These are phyloP conservation scores for Dynastes maya DNA, from an alignment of 2,888 invertebrate genomes.

Conservation along the genomic window DNA sequence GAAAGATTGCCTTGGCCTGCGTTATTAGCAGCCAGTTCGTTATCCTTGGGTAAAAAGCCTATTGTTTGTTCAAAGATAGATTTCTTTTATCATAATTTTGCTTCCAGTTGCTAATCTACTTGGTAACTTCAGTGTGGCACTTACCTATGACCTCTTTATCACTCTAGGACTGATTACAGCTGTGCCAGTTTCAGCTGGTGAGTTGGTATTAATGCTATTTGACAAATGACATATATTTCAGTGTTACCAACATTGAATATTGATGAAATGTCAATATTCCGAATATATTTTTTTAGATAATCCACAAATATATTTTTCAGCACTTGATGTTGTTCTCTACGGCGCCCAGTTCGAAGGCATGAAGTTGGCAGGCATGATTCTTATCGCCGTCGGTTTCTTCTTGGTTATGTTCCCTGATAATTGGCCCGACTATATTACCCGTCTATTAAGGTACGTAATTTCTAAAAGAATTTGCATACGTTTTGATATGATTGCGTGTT, in stretches of 20 bases:
- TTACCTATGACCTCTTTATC: slow-evolving; percentile 95
- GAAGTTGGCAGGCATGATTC: slow-evolving; percentile 94
- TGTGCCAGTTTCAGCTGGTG: slow-evolving; percentile 95
- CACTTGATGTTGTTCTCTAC: slow-evolving; percentile 89
- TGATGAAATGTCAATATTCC: not conserved
- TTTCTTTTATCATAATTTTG: slow-evolving; percentile 1
- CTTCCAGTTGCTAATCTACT: slow-evolving; percentile 90
- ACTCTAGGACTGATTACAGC: slow-evolving; percentile 95
- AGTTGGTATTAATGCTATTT: slow-evolving; percentile 52
- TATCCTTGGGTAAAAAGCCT: slow-evolving; percentile 78
- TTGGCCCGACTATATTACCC: slow-evolving; percentile 96
- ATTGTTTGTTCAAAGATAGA: not conserved
- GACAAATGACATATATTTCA: too few relatives aligned
- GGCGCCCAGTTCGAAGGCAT: slow-evolving; percentile 92
- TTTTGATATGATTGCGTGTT: not conserved
- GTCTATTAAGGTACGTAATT: slow-evolving; percentile 83
- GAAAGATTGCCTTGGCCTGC: slow-evolving; percentile 91
- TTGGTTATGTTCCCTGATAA: slow-evolving; percentile 96
- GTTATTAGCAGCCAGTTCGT: slow-evolving; percentile 84
- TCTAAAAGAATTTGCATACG: not conserved
- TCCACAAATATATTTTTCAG: slow-evolving; percentile 71
- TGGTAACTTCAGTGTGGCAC: slow-evolving; percentile 93
- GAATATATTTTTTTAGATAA: not conserved
- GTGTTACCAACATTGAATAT: too few relatives aligned
- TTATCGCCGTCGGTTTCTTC: slow-evolving; percentile 93